phyloP scores from a whole-genome alignment of 1,140 invertebrate species.

The Macrobrachium nipponense region DNA sequence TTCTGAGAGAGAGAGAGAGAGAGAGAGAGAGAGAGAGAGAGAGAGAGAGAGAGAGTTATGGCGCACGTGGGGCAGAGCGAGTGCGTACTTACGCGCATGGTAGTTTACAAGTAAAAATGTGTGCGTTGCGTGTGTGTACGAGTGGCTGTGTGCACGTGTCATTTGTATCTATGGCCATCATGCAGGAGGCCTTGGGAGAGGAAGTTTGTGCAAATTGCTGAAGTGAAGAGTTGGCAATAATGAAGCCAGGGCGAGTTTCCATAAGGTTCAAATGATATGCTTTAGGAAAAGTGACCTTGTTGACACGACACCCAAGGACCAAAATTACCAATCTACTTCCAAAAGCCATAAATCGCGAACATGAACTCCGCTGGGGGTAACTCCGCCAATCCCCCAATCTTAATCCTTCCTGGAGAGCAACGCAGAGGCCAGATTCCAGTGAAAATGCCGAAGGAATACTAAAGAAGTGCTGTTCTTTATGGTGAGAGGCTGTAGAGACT shows the following conservation, averaged over 20 bases:
- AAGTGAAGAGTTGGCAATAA: conserved; percentile 45
- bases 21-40: too few species aligned
- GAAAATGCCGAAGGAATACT: background rate
- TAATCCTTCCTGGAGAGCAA: conserved; percentile 13
- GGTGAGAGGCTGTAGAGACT: background rate
- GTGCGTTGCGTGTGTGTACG: too few species aligned
- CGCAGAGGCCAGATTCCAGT: background rate
- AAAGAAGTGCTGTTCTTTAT: background rate
- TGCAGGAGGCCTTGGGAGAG: background rate
- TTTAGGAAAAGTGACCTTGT: background rate
- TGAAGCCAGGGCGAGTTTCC: conserved; percentile 27
- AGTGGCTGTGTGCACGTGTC: too few species aligned
- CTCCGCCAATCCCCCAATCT: background rate
- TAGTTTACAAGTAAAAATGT: too few species aligned
- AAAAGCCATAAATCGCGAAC: conserved; percentile 29
- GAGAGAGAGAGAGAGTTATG: too few species aligned
- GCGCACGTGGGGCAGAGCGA: too few species aligned
- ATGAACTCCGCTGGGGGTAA: conserved; percentile 24
- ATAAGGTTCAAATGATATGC: conserved; percentile 9
- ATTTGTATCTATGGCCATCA: background rate
- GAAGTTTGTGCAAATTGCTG: conserved; percentile 9
- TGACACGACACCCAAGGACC: background rate
- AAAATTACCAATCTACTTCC: background rate
- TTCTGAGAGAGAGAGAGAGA: too few species aligned
- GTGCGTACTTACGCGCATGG: too few species aligned